phyloP scores from a whole-genome alignment of 2,797 vertebrate species.

The Dendrocincla tyrannina region DNA sequence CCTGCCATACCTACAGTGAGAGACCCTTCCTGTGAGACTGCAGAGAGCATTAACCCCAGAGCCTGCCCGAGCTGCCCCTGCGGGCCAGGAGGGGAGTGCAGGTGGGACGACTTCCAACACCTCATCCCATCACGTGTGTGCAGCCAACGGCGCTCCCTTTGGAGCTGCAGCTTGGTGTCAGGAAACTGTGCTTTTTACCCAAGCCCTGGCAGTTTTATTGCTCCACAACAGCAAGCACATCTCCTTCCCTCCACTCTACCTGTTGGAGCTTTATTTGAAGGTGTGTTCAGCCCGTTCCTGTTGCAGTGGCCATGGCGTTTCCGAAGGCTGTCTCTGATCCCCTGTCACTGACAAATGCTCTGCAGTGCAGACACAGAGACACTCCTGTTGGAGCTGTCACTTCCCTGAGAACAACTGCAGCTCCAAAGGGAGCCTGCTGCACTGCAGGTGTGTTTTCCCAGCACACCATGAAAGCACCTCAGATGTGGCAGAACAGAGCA shows the following conservation, averaged over 20 bases:
- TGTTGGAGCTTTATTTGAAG: background rate
- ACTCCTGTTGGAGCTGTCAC: background rate
- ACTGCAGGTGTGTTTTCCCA: background rate
- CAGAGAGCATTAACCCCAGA: background rate
- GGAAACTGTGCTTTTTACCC: background rate
- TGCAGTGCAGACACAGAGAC: background rate
- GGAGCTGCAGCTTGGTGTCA: background rate
- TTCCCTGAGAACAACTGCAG: background rate
- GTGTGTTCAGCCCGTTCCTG: background rate
- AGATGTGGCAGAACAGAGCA: background rate
- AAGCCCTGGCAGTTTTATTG: background rate
- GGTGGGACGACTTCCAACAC: background rate
- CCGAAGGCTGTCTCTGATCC: background rate
- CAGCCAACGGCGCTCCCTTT: background rate
- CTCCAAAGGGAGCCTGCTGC: background rate
- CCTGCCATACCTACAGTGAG: background rate
- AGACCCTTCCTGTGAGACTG: background rate
- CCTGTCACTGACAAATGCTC: background rate
- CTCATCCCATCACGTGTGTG: fast-evolving
- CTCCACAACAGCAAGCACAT: background rate
- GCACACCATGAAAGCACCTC: background rate
- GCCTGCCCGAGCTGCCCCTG: background rate
- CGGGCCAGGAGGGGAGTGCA: background rate
- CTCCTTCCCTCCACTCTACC: background rate
- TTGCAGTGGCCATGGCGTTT: background rate